Base-by-base conservation (phyloP, 2,888 invertebrate species). In the Leucania comma region DNA sequence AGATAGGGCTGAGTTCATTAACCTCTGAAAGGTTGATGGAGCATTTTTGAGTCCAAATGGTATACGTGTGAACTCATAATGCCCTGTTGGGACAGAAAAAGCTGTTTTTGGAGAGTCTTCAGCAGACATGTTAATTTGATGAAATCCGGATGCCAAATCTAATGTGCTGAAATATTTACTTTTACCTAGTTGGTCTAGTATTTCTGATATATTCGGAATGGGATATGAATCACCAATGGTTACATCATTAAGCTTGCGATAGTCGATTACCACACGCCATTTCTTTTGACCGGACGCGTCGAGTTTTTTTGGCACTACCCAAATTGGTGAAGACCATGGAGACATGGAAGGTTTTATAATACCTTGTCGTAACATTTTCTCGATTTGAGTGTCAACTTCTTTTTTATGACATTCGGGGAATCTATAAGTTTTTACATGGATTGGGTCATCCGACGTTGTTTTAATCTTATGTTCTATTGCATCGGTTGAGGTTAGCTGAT, bases 271-370 rank as follows among this genome's bases (percentile, higher is more conserved):
- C 17, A 58, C n/a, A 1, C 57, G 22, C 57, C 57, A 57, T 22
- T 57, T 57, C n/a, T 22, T n/a, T 8, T 58, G 38, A 6, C 57
- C 22, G 22, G 57, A 22, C 12, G 22, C 35, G 8, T 57, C 57
- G 1, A 57, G 14, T 9, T 57, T 57, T 29, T 57, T 57, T 1
- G 57, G 35, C 1, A 57, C 35, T 1, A 57, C 14, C 57, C 57
- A 57, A 14, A 57, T 57, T 35, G 57, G 57, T 35, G 57, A 57
- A 8, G 22, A 35, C 57, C 57, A 57, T 17, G 57, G 57, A 8
- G 57, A 57, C 12, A 22, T 10, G 3, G 57, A 57, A 12, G n/a
- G 57, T 35, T 57, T n/a, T 57, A 57, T 35, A 14, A 57, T 35
- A 6, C 57, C 57, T 57, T 57, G 57, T 3, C 35, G 35, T 6